Conservation (phyloP, 2,797 vertebrate genomes). For the Scarus forsteni region DNA sequence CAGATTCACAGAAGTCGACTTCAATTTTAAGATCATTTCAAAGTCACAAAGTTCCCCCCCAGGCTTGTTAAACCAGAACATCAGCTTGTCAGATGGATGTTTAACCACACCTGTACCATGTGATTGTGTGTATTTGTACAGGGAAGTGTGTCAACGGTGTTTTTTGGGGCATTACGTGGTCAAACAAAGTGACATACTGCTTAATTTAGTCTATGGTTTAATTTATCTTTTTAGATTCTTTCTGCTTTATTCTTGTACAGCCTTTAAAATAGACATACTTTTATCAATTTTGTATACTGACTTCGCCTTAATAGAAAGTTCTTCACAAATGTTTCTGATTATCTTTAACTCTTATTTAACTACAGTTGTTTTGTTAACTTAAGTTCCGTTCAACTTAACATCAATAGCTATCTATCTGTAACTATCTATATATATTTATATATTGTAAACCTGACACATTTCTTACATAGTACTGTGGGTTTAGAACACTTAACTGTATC, state of each 20-base stretch:
- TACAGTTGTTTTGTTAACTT: too few relatives aligned
- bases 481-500: too few relatives aligned
- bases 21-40: not conserved
- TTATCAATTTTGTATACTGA: not conserved
- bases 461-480: too few relatives aligned
- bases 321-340: too few relatives aligned
- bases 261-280: not conserved
- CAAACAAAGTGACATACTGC: not conserved
- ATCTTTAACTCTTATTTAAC: too few relatives aligned
- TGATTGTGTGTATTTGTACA: not conserved
- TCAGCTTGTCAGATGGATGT: not conserved
- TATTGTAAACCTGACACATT: too few relatives aligned
- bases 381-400: too few relatives aligned
- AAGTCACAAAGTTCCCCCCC: not conserved
- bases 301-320: too few relatives aligned
- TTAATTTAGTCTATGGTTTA: not conserved
- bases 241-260: not conserved
- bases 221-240: too few relatives aligned
- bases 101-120: conserved; percentile 9
- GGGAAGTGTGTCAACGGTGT: not conserved
- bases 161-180: not conserved
- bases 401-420: too few relatives aligned
- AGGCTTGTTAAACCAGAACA: not conserved
- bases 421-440: too few relatives aligned
- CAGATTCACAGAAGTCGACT: not conserved